Conservation (phyloP, 2,888 invertebrate genomes). For the Emesis furor region DNA sequence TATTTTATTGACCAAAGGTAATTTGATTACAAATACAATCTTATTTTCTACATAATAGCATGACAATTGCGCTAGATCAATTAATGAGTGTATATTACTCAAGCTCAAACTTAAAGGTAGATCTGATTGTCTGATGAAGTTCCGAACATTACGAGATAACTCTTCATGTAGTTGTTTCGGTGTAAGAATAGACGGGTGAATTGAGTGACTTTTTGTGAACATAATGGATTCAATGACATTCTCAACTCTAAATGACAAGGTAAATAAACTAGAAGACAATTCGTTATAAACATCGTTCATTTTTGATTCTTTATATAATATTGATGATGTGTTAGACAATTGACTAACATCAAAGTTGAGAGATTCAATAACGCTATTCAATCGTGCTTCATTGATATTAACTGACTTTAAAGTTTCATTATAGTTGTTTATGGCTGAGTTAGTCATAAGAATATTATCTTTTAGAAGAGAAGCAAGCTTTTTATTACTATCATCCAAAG, state of each 20-base stretch:
- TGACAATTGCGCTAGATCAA: no score
- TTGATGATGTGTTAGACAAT: no score
- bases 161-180: conserved; percentile 4
- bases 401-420: no score
- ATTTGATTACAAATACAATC: neutral
- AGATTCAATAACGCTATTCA: no score
- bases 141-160: neutral
- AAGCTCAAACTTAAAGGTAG: neutral
- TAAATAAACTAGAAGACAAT: conserved; percentile 4
- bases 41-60: neutral
- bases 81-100: neutral
- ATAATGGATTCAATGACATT: neutral
- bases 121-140: neutral
- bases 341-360: no score
- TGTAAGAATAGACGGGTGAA: conserved; percentile 5
- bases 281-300: conserved; percentile 12
- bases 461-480: conserved; percentile 21
- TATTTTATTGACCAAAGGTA: neutral
- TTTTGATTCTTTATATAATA: conserved; percentile 13
- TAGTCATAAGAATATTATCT: no score
- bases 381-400: no score
- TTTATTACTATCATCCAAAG: conserved; percentile 57
- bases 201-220: conserved; percentile 8
- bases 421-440: no score
- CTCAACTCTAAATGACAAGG: neutral